Evolutionary conservation across 2,113 vertebrate genomes (phyloP).

Genomic region (Meleagris gallopavo): DNA sequence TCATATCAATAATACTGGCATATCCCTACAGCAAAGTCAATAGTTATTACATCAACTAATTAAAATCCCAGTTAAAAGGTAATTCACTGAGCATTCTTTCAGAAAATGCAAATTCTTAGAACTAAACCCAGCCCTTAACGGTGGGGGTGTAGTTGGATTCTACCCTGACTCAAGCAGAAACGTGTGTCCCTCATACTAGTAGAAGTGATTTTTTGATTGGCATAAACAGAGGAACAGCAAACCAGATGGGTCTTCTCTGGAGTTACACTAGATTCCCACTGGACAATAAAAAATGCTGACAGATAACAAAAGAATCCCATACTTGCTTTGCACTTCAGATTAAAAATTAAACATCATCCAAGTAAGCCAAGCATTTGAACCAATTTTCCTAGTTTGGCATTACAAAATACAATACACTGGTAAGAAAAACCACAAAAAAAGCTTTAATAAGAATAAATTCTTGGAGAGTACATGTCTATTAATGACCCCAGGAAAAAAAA

Average conservation of each 20-base stretch:
- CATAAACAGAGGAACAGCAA: conserved; percentile 56
- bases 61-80: conserved; percentile 73
- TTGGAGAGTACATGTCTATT: neutral
- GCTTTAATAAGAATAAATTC: neutral
- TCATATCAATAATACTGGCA: conserved; percentile 73
- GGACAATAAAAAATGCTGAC: conserved; percentile 77
- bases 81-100: conserved; percentile 41
- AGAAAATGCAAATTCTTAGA: conserved; percentile 47
- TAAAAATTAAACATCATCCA: conserved; percentile 75
- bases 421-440: neutral
- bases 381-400: conserved; percentile 1
- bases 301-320: conserved; percentile 61
- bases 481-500: neutral
- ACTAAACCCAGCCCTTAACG: neutral
- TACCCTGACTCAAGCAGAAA: conserved; percentile 1
- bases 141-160: neutral
- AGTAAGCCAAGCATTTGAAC: conserved; percentile 39
- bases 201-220: conserved; percentile 65
- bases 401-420: conserved; percentile 11
- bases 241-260: conserved; percentile 68
- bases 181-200: neutral
- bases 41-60: conserved; percentile 75
- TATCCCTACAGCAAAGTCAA: conserved; percentile 66
- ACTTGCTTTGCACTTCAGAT: conserved; percentile 70
- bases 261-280: conserved; percentile 69